Conservation (phyloP, 2,888 invertebrate genomes). For the Platycheirus albimanus region DNA sequence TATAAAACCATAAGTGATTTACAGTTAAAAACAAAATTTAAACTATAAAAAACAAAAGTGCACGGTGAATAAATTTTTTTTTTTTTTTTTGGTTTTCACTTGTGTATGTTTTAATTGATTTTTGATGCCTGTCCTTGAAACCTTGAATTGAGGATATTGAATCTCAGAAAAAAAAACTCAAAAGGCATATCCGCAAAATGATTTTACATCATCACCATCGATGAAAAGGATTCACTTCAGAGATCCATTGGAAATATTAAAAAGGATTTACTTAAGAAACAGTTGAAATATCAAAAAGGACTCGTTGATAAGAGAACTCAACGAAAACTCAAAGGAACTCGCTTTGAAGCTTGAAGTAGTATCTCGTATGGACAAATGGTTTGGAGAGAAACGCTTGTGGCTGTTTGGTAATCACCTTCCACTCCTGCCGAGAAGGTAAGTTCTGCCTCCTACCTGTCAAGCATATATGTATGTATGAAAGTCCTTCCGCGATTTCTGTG, state of each 20-base stretch:
- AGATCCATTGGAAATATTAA: too few species aligned
- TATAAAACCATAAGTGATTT: conserved; percentile 3
- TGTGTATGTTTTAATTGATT: conserved; percentile 52
- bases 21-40: conserved; percentile 11
- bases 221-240: not conserved
- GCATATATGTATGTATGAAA: too few species aligned
- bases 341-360: conserved; percentile 15
- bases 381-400: conserved; percentile 95
- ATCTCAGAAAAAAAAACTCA: not conserved
- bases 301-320: not conserved
- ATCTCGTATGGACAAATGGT: conserved; percentile 93
- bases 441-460: conserved; percentile 37
- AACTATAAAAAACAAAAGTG: too few species aligned
- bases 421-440: conserved; percentile 91
- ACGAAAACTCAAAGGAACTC: conserved; percentile 1
- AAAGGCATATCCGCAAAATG: not conserved
- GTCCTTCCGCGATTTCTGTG: not conserved
- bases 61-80: conserved; percentile 21
- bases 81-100: conserved; percentile 3
- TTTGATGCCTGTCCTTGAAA: conserved; percentile 11
- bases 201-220: conserved; percentile 1
- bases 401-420: conserved; percentile 95
- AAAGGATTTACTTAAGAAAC: too few species aligned
- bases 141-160: not conserved
- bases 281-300: not conserved